Conservation (phyloP, 1,140 invertebrate species). For the Lepidurus arcticus region DNA sequence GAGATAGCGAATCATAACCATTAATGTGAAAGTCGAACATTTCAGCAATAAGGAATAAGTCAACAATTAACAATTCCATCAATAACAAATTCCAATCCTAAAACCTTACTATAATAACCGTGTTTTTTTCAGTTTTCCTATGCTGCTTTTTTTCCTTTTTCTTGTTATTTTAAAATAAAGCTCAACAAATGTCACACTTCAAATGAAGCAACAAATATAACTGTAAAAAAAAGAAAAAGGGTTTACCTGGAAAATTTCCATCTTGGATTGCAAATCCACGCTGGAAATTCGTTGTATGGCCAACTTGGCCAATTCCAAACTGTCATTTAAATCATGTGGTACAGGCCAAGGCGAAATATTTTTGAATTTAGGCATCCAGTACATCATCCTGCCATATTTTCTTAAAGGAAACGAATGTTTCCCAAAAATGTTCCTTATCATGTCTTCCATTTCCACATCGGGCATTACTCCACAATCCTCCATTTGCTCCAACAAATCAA, state of each 20-base stretch:
- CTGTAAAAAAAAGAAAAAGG: slow-evolving; percentile 25
- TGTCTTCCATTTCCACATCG: slow-evolving; percentile 75
- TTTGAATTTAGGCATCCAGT: slow-evolving; percentile 97
- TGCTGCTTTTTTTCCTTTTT: too few relatives aligned
- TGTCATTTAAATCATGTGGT: slow-evolving; percentile 63
- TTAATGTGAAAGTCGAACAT: too few relatives aligned
- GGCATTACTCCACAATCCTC: slow-evolving; percentile 85
- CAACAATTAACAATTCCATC: too few relatives aligned
- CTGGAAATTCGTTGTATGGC: slow-evolving; percentile 80
- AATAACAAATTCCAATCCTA: too few relatives aligned
- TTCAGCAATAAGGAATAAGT: too few relatives aligned
- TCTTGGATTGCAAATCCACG: slow-evolving; percentile 68
- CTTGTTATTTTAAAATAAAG: too few relatives aligned
- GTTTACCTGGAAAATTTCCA: slow-evolving; percentile 61
- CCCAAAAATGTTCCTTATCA: slow-evolving; percentile 80
- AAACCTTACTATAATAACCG: too few relatives aligned
- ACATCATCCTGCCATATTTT: slow-evolving; percentile 87
- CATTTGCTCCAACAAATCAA: slow-evolving; percentile 84
- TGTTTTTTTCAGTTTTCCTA: too few relatives aligned
- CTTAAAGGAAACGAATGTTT: slow-evolving; percentile 64
- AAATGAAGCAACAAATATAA: slow-evolving; percentile 23
- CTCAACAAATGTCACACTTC: not conserved
- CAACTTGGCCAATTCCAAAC: slow-evolving; percentile 71
- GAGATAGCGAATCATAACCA: too few relatives aligned
- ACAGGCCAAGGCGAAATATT: slow-evolving; percentile 84